These are phyloP conservation scores for Petrocephalus schoutedeni DNA, from an alignment of 2,797 vertebrate species.

Conservation along the genomic window DNA sequence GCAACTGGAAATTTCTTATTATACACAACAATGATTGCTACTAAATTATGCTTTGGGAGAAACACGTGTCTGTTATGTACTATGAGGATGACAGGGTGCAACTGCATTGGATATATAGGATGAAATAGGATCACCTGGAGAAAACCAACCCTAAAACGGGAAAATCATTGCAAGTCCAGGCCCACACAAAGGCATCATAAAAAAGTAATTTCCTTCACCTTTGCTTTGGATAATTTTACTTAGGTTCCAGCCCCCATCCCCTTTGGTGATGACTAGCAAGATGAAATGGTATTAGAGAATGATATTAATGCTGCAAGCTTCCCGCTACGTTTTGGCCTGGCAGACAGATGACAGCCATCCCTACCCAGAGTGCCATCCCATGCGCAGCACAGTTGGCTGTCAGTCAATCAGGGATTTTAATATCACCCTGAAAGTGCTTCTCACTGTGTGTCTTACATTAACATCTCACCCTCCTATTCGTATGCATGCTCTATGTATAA, in stretches of 20 bases:
- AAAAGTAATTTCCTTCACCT: neutral
- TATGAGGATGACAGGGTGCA: neutral
- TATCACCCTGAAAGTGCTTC: conserved; percentile 2
- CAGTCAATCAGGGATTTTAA: neutral
- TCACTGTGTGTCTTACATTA: neutral
- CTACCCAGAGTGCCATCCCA: neutral
- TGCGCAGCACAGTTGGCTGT: neutral
- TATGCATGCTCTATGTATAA: neutral
- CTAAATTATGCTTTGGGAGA: neutral
- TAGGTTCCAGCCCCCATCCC: neutral
- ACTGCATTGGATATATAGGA: neutral
- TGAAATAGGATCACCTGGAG: neutral
- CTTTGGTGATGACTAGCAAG: neutral
- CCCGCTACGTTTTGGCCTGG: neutral
- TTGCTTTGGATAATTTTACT: neutral
- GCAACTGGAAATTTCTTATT: neutral
- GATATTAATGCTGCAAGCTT: neutral
- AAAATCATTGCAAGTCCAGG: neutral
- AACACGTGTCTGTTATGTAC: neutral
- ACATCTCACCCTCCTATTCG: neutral
- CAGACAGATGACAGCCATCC: neutral
- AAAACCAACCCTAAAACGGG: neutral
- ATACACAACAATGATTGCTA: neutral
- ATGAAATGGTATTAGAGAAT: neutral
- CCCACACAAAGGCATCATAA: neutral